Evolutionary conservation across 2,888 invertebrate species (phyloP).

Genomic region (Nebria salina): DNA sequence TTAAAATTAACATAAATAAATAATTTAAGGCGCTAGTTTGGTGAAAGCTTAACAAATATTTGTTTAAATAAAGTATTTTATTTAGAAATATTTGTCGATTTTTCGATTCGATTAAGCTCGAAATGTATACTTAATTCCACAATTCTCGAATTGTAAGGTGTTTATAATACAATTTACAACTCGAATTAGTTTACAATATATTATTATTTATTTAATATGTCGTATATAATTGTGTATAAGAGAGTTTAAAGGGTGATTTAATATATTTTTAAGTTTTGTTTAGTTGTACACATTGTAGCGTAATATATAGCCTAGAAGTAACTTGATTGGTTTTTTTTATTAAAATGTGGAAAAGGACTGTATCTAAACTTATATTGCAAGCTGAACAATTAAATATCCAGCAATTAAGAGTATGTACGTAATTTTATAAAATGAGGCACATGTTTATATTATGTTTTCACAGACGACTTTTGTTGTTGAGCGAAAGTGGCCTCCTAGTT

Average conservation of each 20-base stretch:
- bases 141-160: no score
- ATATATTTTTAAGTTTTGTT: not conserved
- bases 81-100: no score
- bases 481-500: slow-evolving; percentile 68
- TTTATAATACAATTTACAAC: no score
- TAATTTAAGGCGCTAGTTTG: no score
- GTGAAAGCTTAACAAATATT: no score
- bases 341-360: slow-evolving; percentile 40
- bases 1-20: no score
- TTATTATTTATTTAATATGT: not conserved
- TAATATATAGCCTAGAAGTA: not conserved
- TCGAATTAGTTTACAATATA: not conserved
- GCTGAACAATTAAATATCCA: slow-evolving; percentile 27
- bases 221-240: not conserved
- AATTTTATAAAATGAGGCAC: not conserved
- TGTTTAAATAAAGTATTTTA: no score
- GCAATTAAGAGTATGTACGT: slow-evolving; percentile 32
- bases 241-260: no score
- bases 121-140: no score
- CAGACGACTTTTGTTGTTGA: slow-evolving; percentile 82
- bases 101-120: no score
- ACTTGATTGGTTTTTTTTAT: not conserved
- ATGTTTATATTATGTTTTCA: slow-evolving; percentile 52
- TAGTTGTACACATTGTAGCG: not conserved
- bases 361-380: slow-evolving; percentile 24